phyloP scores from a whole-genome alignment of 2,888 invertebrate species.

The Melanophora roralis region DNA sequence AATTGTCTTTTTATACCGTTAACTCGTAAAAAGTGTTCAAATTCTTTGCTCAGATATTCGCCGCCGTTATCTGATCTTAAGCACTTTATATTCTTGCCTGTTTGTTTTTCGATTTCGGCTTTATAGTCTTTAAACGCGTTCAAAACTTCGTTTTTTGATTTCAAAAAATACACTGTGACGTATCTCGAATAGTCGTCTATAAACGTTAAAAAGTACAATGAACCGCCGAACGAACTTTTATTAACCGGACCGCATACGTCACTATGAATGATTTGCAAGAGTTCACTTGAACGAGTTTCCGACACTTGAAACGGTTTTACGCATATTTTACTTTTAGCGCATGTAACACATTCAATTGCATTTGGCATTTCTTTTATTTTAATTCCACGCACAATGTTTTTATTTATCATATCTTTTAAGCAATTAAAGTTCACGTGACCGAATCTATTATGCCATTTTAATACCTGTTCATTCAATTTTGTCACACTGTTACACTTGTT shows the following conservation, averaged over 20 bases:
- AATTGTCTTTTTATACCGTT: slow-evolving; percentile 53
- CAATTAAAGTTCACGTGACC: slow-evolving; percentile 34
- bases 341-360: slow-evolving; percentile 29
- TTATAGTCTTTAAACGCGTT: slow-evolving; percentile 55
- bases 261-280: slow-evolving; percentile 21
- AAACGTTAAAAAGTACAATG: slow-evolving; percentile 48
- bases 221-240: slow-evolving; percentile 31
- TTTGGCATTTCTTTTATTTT: slow-evolving; percentile 12
- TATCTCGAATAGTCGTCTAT: slow-evolving; percentile 55
- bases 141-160: slow-evolving; percentile 35
- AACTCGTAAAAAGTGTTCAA: slow-evolving; percentile 37
- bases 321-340: slow-evolving; percentile 49
- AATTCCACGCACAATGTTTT: slow-evolving; percentile 26
- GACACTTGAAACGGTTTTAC: slow-evolving; percentile 20
- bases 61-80: slow-evolving; percentile 49
- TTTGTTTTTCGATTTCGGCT: slow-evolving; percentile 46
- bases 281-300: slow-evolving; percentile 2
- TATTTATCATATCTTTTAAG: slow-evolving; percentile 26
- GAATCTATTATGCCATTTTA: slow-evolving; percentile 43
- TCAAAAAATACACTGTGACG: slow-evolving; percentile 35
- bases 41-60: slow-evolving; percentile 45
- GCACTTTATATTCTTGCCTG: slow-evolving; percentile 46
- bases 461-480: not conserved
- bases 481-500: not conserved
- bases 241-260: slow-evolving; percentile 44